phyloP scores from a whole-genome alignment of 2,113 vertebrate genomes.

The Sylvietta virens region DNA sequence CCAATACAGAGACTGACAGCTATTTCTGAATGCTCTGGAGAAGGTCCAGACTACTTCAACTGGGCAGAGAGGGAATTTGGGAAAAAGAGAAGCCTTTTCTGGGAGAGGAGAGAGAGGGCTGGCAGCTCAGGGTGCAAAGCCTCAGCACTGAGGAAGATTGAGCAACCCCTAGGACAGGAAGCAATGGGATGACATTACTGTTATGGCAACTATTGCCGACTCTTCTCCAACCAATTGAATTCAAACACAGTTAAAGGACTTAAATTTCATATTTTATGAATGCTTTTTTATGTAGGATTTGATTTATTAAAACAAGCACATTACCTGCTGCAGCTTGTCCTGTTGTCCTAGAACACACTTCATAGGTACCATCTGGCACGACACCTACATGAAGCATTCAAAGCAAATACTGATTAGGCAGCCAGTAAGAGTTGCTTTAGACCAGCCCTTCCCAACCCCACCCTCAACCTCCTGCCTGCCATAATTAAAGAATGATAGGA shows the following conservation, averaged over 20 bases:
- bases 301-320: neutral
- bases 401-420: neutral
- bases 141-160: neutral
- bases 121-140: neutral
- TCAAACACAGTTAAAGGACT: neutral
- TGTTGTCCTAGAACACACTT: slow-evolving; percentile 96
- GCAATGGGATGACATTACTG: neutral
- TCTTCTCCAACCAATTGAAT: neutral
- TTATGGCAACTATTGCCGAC: neutral
- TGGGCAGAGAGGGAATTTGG: neutral
- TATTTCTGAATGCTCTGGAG: neutral
- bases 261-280: neutral
- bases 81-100: neutral
- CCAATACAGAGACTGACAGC: neutral
- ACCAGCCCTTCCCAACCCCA: neutral
- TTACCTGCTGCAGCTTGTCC: slow-evolving; percentile 92
- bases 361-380: slow-evolving; percentile 96
- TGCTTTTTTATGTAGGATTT: neutral
- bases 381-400: slow-evolving; percentile 75
- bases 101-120: neutral
- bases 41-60: neutral
- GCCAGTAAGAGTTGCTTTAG: neutral
- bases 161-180: neutral
- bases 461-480: neutral
- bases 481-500: neutral